Percentiles rank a stretch among this genome's conserved stretches.
These are phyloP conservation scores for Antennarius striatus DNA, from an alignment of 2,113 vertebrate species.

Conservation along the genomic window DNA sequence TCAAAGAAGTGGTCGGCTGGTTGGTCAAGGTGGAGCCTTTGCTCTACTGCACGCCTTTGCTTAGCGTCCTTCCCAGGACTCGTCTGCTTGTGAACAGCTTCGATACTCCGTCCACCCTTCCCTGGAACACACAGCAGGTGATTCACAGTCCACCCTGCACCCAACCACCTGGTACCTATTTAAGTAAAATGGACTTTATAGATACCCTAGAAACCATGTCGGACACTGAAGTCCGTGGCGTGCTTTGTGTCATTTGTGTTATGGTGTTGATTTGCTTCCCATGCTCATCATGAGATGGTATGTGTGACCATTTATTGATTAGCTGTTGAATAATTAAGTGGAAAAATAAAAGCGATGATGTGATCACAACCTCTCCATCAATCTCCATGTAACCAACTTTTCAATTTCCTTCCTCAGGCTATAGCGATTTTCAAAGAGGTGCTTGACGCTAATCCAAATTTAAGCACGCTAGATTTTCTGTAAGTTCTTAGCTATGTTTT, in stretches of 20 bases:
- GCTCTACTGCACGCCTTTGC: constrained; percentile 73
- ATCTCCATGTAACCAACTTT: not conserved
- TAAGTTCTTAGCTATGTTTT: constrained; percentile 54
- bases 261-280: constrained; percentile 24
- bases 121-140: constrained; percentile 84
- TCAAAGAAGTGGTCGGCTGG: constrained; percentile 64
- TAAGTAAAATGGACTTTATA: too few species aligned
- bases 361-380: not conserved
- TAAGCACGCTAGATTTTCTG: constrained; percentile 57
- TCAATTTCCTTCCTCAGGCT: constrained; percentile 65
- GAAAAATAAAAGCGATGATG: constrained; percentile 19
- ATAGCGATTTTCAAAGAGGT: constrained; percentile 70
- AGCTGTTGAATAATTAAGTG: constrained; percentile 64
- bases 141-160: not conserved
- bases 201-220: too few species aligned
- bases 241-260: constrained; percentile 5
- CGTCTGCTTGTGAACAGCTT: constrained; percentile 54
- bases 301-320: constrained; percentile 46
- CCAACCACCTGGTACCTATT: too few species aligned
- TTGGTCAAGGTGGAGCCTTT: constrained; percentile 70
- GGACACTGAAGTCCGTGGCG: too few species aligned
- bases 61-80: constrained; percentile 64
- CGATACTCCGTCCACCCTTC: constrained; percentile 23
- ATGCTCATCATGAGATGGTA: constrained; percentile 24
- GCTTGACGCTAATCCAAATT: constrained; percentile 21